Percentiles rank a stretch among this genome's conserved stretches.
phyloP scores from a whole-genome alignment of 2,113 vertebrate species.

The Melanerpes aurifrons region DNA sequence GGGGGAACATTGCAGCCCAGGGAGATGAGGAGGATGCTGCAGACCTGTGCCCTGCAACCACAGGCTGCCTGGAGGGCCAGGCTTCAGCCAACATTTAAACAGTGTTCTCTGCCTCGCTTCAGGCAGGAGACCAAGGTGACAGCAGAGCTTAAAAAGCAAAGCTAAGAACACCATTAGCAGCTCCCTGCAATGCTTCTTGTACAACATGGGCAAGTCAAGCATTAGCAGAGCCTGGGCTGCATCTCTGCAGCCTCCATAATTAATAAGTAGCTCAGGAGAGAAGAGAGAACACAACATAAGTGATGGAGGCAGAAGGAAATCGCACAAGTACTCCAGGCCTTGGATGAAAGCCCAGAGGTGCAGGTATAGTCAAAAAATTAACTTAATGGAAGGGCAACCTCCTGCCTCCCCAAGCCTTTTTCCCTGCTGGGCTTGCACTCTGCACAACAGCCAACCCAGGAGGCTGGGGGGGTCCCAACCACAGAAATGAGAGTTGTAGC shows the following conservation, averaged over 20 bases:
- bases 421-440: not conserved
- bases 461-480: not conserved
- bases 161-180: constrained; percentile 8
- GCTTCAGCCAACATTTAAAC: not conserved
- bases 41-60: not conserved
- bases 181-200: not conserved
- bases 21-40: not conserved
- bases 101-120: rapidly evolving
- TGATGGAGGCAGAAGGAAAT: constrained; percentile 19
- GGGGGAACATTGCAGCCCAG: not conserved
- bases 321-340: not conserved
- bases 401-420: not conserved
- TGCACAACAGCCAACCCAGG: not conserved
- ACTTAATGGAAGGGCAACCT: constrained; percentile 14
- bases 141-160: not conserved
- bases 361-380: constrained; percentile 38
- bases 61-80: not conserved
- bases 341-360: constrained; percentile 36
- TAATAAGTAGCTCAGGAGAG: constrained; percentile 51
- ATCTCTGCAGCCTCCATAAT: constrained; percentile 49
- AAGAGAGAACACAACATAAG: not conserved
- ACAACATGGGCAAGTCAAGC: not conserved
- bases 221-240: constrained; percentile 39
- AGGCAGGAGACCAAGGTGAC: not conserved
- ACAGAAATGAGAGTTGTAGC: not conserved